Percentiles rank a stretch among this genome's conserved stretches.
Conservation (phyloP, 2,797 vertebrate species). For the Pseudomugil tenellus region DNA sequence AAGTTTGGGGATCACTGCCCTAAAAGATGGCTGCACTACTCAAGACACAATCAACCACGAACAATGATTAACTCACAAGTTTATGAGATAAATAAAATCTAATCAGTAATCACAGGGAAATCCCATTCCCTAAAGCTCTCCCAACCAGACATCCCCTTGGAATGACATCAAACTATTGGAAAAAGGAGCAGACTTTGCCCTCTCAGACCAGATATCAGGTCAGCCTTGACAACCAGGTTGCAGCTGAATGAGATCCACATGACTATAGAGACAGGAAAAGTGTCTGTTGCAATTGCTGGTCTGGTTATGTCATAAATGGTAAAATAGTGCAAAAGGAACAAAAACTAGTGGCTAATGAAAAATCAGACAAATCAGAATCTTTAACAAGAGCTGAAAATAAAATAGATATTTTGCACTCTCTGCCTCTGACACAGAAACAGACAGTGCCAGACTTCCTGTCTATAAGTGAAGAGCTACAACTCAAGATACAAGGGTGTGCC, state of each 20-base stretch:
- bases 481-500: slow-evolving; percentile 3
- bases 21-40: too few species aligned
- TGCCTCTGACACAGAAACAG: background rate
- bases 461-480: slow-evolving; percentile 4
- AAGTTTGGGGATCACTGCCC: too few species aligned
- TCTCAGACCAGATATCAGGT: slow-evolving; percentile 31
- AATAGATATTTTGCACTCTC: background rate
- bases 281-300: background rate
- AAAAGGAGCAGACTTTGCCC: slow-evolving; percentile 23
- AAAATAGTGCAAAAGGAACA: background rate
- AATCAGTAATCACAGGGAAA: slow-evolving; percentile 32
- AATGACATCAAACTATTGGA: slow-evolving; percentile 19
- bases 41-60: background rate
- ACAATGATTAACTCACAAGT: slow-evolving; percentile 8
- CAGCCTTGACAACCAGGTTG: slow-evolving; percentile 38
- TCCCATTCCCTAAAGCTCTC: background rate
- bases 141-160: slow-evolving; percentile 13
- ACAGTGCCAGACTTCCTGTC: background rate
- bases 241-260: slow-evolving; percentile 38
- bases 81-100: slow-evolving; percentile 25
- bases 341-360: background rate
- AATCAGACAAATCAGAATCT: background rate
- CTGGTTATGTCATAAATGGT: slow-evolving; percentile 7
- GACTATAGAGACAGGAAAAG: slow-evolving; percentile 11
- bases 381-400: background rate